A percentile compares a stretch with the other conserved stretches of the same genome.
Conservation (phyloP, 2,888 invertebrate species). For the Melolontha melolontha region DNA sequence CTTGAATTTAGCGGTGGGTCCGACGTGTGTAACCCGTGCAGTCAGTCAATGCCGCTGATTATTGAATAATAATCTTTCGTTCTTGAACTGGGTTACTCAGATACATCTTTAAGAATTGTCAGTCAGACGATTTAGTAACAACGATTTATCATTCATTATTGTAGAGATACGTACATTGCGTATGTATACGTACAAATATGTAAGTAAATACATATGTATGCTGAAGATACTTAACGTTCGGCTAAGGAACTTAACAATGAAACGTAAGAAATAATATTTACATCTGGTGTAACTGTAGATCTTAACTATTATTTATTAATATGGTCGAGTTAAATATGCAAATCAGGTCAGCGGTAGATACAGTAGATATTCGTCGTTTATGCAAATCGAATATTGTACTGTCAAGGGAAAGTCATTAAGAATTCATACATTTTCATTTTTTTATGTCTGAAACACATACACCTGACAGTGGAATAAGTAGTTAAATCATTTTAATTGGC, state of each 20-base stretch:
- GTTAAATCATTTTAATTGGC: no score
- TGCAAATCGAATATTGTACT: conserved; percentile 16
- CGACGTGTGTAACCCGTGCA: not conserved
- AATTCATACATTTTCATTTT: conserved; percentile 2
- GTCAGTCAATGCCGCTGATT: conserved; percentile 5
- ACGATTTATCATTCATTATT: conserved; percentile 19
- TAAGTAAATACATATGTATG: not conserved
- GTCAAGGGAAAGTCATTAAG: not conserved
- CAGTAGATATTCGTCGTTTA: conserved; percentile 10
- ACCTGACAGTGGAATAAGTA: no score
- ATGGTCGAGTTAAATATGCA: conserved; percentile 8
- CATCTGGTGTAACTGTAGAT: conserved; percentile 7
- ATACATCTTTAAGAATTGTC: conserved; percentile 12
- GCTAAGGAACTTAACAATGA: not conserved
- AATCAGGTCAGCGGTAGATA: not conserved
- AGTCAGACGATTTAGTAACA: conserved; percentile 20
- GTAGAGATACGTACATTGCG: no score
- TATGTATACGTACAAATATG: not conserved
- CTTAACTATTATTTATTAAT: conserved; percentile 21
- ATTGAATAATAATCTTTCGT: conserved; percentile 20
- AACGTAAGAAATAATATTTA: conserved; percentile 1
- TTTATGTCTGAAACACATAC: no score
- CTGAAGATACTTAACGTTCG: no score
- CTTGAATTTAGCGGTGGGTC: conserved; percentile 9
- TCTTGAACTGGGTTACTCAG: conserved; percentile 7